Base-by-base conservation (phyloP, 2,113 vertebrate genomes). In the Malurus cyaneus region DNA sequence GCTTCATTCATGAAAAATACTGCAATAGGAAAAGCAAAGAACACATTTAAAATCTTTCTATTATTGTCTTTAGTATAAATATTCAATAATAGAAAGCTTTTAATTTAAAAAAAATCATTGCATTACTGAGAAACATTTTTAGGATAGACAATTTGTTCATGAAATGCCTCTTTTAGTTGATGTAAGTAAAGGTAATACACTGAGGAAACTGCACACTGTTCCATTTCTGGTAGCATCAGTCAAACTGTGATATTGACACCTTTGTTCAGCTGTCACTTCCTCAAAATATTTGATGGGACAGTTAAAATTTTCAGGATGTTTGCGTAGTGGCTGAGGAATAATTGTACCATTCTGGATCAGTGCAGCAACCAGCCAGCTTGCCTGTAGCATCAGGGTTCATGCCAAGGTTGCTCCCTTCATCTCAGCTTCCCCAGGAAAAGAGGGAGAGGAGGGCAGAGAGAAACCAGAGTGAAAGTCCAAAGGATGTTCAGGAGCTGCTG, bases 201-300 rank as follows among this genome's bases (percentile, higher is more conserved):
- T 34, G 36, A 86, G 84, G 64, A 74, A 80, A 56, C 44, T 2
- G 4, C 50, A 82, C 2, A 1, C 8, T 67, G 46, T 91, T 85
- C 41, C 3, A 1, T 93, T 93, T 93, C 74, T 59, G 1, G 3
- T 71, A 46, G 9, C 34, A 24, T 7, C 3, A 71, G 28, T 46
- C 11, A 4, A 92, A 67, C 56, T 56, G 19, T 44, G 67, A 49
- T 70, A 86, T 69, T 73, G 25, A 69, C 79, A 72, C 79, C 53
- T 89, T 91, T 42, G 54, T 57, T 76, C 69, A 78, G 25, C 86
- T 87, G 73, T 53, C 66, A 49, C 52, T 80, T 91, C 49, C 86
- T 46, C 44, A 91, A 67, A 80, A 71, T 47, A 44, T 76, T 94
- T 88, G 83, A 60, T 72, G 79, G 83, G 78, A 89, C 47, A 84